Evolutionary conservation across 2,888 invertebrate species (phyloP).

Genomic region (Ochlodes sylvanus): DNA sequence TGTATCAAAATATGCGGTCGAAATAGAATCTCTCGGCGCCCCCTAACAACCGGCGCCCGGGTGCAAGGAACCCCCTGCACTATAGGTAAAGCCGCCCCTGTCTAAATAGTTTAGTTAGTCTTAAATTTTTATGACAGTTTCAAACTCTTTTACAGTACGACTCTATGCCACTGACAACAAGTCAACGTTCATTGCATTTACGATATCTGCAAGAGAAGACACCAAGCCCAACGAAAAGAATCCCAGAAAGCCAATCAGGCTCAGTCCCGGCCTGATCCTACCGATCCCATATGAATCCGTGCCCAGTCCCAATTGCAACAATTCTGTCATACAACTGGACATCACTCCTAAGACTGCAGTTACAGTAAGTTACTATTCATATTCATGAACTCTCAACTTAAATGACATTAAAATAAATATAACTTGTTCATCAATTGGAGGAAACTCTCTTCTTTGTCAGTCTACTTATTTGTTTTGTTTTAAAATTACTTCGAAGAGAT

Average conservation of each 20-base stretch:
- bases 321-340: conserved; percentile 69
- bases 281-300: conserved; percentile 52
- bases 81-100: no score
- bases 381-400: no score
- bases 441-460: no score
- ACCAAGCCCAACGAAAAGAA: conserved; percentile 61
- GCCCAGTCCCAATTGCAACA: conserved; percentile 58
- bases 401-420: neutral
- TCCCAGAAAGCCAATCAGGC: conserved; percentile 56
- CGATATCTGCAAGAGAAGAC: conserved; percentile 68
- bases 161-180: conserved; percentile 59
- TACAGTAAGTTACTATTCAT: conserved; percentile 61
- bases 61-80: no score
- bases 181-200: conserved; percentile 71
- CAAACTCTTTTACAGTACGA: conserved; percentile 54
- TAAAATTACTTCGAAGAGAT: no score
- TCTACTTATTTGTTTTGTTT: neutral
- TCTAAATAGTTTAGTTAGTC: no score
- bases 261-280: conserved; percentile 62
- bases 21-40: no score
- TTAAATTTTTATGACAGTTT: no score
- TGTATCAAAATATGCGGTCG: no score
- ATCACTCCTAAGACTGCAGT: conserved; percentile 67
- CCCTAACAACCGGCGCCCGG: no score
- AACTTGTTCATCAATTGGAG: neutral